Base-by-base conservation (phyloP, 2,888 invertebrate genomes). In the Stenodera caucasica region DNA sequence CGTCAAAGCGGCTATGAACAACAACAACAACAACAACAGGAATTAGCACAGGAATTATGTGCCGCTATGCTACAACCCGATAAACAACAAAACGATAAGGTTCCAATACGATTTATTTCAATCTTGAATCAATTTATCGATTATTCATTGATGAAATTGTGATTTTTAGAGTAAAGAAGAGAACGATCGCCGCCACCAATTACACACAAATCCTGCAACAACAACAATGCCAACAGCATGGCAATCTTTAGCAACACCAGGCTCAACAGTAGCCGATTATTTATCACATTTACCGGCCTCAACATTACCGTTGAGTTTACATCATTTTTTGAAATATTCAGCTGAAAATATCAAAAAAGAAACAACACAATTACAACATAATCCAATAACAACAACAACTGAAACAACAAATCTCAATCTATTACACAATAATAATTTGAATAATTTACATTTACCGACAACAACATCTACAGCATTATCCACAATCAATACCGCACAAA, bases 251-350 rank as follows among this genome's bases (percentile, higher is more conserved):
- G 84, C 81, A 1, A 74, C 82, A 32, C 78, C 82, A 7, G 91
- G 91, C 56, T 89, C 91, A 0, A 90, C 92, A 0, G 92, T 93
- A 8, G 92, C 92, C 9, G 92, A 93, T 80, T 93, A 93, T 78
- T 83, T 93, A 61, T 91, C 92, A 8, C 91, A 92, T 63, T 80
- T 93, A 67, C 89, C 90, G 51, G 87, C 89, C 55, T 88, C 87
- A 45, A 88, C 88, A 23, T 77, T 90, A 68, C 92, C 92, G 0
- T 80, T 93, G 57, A 91, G 91, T 26, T 81, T 93, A 55, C 93
- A 93, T 76, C 92, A 93, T 77, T 89, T 93, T 70, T 84, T 93
- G 35, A 92, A 92, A 78, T 92, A 92, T 80, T 91, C 92, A 2
- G 88, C 89, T 0, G 88, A 89, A 73, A 89, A 86, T 62, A 87